These are phyloP conservation scores for Lumbricus terrestris DNA, from an alignment of 2,888 invertebrate species.

Conservation along the genomic window DNA sequence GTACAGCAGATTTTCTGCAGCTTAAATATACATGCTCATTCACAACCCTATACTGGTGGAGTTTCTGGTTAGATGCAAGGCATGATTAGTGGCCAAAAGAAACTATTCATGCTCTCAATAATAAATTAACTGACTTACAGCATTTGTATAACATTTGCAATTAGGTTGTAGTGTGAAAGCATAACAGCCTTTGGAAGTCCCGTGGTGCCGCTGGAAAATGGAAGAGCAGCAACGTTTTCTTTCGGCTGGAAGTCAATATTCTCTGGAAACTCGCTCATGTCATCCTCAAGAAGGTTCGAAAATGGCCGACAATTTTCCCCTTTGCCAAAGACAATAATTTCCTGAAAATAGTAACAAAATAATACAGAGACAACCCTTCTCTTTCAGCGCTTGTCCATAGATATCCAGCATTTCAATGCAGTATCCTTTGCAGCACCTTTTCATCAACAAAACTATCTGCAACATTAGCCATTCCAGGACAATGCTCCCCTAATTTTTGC, in stretches of 20 bases:
- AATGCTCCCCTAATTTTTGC: no score
- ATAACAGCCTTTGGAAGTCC: conserved; percentile 64
- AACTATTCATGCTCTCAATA: background rate
- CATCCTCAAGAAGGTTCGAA: conserved; percentile 49
- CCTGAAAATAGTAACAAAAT: no score
- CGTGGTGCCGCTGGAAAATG: conserved; percentile 83
- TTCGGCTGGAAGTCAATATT: conserved; percentile 47
- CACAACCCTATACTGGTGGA: background rate
- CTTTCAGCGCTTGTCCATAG: no score
- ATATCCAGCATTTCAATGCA: no score
- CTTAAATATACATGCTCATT: background rate
- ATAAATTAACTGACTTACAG: background rate
- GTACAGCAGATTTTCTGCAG: background rate
- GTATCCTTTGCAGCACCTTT: no score
- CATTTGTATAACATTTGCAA: conserved; percentile 49
- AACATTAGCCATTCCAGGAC: no score
- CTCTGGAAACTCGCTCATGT: conserved; percentile 49
- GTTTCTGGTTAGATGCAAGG: background rate
- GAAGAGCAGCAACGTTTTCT: conserved; percentile 72
- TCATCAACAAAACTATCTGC: no score
- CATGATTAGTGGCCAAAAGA: background rate
- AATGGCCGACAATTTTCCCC: conserved; percentile 48
- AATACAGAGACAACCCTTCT: no score
- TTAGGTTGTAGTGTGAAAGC: conserved; percentile 52
- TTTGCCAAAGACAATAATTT: conserved; percentile 42